A percentile compares a stretch with the other conserved stretches of the same genome.
phyloP scores from a whole-genome alignment of 2,888 invertebrate genomes.

The Ormyrus pomaceus region DNA sequence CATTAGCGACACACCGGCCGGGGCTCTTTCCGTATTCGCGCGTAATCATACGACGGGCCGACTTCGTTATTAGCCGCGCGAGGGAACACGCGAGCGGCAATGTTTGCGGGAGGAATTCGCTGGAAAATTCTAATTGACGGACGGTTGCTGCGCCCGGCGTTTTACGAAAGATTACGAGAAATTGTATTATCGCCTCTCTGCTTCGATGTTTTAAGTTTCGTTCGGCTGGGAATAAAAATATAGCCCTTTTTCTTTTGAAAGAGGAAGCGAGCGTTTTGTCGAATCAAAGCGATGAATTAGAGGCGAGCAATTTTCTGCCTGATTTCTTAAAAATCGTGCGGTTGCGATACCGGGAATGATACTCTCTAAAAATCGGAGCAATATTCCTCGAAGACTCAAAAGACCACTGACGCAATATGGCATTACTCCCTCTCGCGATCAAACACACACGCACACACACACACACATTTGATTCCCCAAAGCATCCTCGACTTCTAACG shows the following conservation, averaged over 20 bases:
- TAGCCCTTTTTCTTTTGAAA: no score
- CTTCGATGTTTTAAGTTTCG: no score
- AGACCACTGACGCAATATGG: neutral
- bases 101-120: neutral
- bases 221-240: no score
- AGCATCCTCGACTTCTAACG: conserved; percentile 30
- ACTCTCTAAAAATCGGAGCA: neutral
- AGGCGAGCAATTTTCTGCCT: no score
- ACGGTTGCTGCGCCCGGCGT: neutral
- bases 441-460: neutral
- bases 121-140: neutral
- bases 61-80: conserved; percentile 8
- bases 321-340: no score
- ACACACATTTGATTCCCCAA: conserved; percentile 29
- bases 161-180: no score
- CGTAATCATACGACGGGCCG: neutral
- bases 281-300: no score
- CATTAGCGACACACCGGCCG: conserved; percentile 6
- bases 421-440: neutral
- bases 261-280: no score
- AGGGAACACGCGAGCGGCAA: no score
- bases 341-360: no score
- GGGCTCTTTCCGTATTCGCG: conserved; percentile 3
- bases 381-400: neutral
- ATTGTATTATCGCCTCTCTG: no score